Evolutionary conservation across 2,113 vertebrate genomes (phyloP), one percentile per base, ranked within the genome.

Genomic region (Varanus komodoensis): DNA sequence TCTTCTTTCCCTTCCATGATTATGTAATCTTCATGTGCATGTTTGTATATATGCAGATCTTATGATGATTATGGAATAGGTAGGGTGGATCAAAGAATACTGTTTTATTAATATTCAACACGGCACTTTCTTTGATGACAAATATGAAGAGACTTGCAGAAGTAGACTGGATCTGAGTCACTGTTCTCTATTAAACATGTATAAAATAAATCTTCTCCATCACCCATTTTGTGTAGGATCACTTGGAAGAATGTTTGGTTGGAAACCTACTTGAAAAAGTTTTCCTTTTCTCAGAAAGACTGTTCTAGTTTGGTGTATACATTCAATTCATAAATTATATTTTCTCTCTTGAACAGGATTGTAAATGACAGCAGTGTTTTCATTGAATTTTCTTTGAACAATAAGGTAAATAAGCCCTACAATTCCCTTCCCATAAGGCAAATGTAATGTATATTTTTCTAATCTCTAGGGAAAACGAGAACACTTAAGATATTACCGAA

Each of bases 61-160:
- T 95, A 95, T 95, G 93, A 94, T 91, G 94, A 92, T 92, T 92
- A 89, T 4, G 25, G 94, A 92, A 96, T 89, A 91, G 91, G 88
- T 87, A 95, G 94, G 96, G 93, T 96, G 94, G 92, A 95, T 94
- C 94, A 96, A 96, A 96, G 89, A 88, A 95, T 89, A 80, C 74
- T 94, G 91, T 93, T 96, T 95, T 95, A 95, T 96, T 96, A 96
- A 94, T 89, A 95, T 95, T 94, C 93, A 96, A 92, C 91, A 94
- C 92, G 92, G 89, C 91, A 93, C 91, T 96, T 94, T 95, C 94
- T 94, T 94, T 91, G 91, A 95, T 94, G 95, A 95, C 92, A 93
- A 95, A 94, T 94, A 95, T 89, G 12, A 87, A 82, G 93, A 93
- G 84, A 93, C 91, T 94, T 92, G 91, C 93, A 92, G 93, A 94